Evolutionary conservation across 2,888 invertebrate genomes (phyloP), one percentile per base, ranked within the genome.

Genomic region (Oscheius sp.): DNA sequence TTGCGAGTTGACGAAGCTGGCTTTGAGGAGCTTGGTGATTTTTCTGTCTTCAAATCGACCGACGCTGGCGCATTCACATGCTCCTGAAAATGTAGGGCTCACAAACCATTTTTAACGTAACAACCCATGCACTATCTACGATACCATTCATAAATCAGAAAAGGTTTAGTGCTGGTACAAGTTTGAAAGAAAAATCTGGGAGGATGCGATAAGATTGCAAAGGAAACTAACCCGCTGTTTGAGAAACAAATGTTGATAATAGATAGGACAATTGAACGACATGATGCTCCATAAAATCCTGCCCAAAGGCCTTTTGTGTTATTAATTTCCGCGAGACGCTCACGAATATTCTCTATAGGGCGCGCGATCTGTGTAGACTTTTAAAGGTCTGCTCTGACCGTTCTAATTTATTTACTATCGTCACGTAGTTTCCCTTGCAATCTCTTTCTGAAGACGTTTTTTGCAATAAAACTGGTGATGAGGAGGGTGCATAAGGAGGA

Each of bases 1-100:
- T 55, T 68, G n/a, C 68, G 47, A 13, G 68, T 37, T 9, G 68
- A 68, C 42, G 42, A 42, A 32, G 48, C 42, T 21, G 68, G 10
- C 32, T 70, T 70, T 32, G 70, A 70, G 13, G 70, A 70, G 32
- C 33, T 70, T 32, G 70, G 58, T 29, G 72, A 55, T 32, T 72
- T 72, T 32, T 72, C 72, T 32, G 60, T 53, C n/a, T 62, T 72
- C n/a, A 13, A 21, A 42, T 72, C 72, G 10, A 29, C 29, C 55
- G 60, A 37, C 13, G 72, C n/a, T 21, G 72, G 63, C 62, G 72
- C 48, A 51, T 72, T 72, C 63, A 72, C 72, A 72, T 60, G 72
- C 72, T 72, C 72, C 72, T 72, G 55, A 60, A 72, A 72, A 11
- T 42, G 42, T 42, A 42, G 2, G 47, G 9, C 47, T 42, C 50